Evolutionary conservation across 2,888 invertebrate species (phyloP).

Genomic region (Pyrgus malvae): DNA sequence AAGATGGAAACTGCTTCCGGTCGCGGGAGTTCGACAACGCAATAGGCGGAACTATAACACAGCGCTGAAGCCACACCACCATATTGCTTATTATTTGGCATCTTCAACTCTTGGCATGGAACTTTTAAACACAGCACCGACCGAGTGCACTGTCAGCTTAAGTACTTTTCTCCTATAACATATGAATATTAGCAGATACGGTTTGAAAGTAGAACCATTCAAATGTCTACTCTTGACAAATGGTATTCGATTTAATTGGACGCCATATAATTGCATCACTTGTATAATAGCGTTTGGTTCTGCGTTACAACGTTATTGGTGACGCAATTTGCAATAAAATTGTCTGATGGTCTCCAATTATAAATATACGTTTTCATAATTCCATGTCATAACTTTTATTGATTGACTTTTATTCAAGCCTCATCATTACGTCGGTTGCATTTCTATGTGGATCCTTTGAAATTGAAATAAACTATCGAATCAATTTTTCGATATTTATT

Average conservation of each 20-base stretch:
- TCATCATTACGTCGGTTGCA: no score
- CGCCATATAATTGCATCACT: slow-evolving; percentile 17
- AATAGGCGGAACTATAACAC: slow-evolving; percentile 62
- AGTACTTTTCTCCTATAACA: slow-evolving; percentile 64
- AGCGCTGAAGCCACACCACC: slow-evolving; percentile 52
- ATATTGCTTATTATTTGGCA: slow-evolving; percentile 80
- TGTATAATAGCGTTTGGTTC: slow-evolving; percentile 18
- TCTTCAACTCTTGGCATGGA: slow-evolving; percentile 76
- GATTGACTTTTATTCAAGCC: no score
- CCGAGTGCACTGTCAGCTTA: slow-evolving; percentile 64
- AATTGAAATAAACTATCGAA: no score
- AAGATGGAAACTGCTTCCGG: slow-evolving; percentile 62
- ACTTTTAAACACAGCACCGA: slow-evolving; percentile 54
- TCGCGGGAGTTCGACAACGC: slow-evolving; percentile 57
- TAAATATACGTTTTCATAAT: no score
- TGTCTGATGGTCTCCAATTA: slow-evolving; percentile 15
- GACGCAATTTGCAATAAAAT: slow-evolving; percentile 26
- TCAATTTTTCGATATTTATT: no score
- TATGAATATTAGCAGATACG: slow-evolving; percentile 67
- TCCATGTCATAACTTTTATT: no score
- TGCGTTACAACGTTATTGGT: slow-evolving; percentile 16
- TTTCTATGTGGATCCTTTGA: no score
- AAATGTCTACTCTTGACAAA: slow-evolving; percentile 41
- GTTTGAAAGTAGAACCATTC: slow-evolving; percentile 50
- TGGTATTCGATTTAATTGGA: slow-evolving; percentile 39